These are phyloP conservation scores for Andrena cerasifolii DNA, from an alignment of 1,140 invertebrate species.

Conservation along the genomic window DNA sequence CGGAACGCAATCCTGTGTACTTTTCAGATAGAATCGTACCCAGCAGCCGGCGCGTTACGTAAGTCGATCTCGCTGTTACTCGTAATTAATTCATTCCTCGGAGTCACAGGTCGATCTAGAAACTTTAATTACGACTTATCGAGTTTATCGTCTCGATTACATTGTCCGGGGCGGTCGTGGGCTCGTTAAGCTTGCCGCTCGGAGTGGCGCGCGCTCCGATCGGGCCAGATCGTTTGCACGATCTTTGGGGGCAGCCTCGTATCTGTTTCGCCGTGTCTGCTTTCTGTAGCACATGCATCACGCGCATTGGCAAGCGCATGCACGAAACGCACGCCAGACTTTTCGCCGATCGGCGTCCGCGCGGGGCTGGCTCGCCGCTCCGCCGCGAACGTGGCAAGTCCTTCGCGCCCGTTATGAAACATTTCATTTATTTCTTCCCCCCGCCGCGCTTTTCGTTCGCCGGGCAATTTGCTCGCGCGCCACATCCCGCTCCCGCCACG, in stretches of 20 bases:
- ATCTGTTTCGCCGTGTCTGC: constrained; percentile 30
- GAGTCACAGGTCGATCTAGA: constrained; percentile 24
- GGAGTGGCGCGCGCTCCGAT: not conserved
- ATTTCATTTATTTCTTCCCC: not conserved
- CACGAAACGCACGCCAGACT: constrained; percentile 22
- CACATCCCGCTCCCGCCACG: not conserved
- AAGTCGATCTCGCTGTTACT: constrained; percentile 32
- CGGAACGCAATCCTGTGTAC: constrained; percentile 10
- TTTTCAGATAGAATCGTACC: constrained; percentile 15
- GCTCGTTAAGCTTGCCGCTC: constrained; percentile 7
- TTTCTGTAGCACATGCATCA: constrained; percentile 38
- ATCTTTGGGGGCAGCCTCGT: constrained; percentile 27
- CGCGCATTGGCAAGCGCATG: not conserved
- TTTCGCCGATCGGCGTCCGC: constrained; percentile 20
- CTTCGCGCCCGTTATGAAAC: constrained; percentile 6
- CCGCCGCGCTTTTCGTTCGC: not conserved
- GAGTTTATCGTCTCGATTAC: constrained; percentile 47
- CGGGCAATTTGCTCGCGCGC: constrained; percentile 11
- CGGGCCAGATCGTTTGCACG: constrained; percentile 20
- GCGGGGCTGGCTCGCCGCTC: not conserved
- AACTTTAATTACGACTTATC: constrained; percentile 51
- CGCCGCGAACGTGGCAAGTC: not conserved
- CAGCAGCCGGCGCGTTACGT: constrained; percentile 3
- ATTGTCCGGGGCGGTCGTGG: constrained; percentile 46
- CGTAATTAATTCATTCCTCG: constrained; percentile 49